Percentiles rank a stretch among this genome's conserved stretches.
These are phyloP conservation scores for Eupeodes luniger DNA, from an alignment of 2,888 invertebrate genomes.

Conservation along the genomic window DNA sequence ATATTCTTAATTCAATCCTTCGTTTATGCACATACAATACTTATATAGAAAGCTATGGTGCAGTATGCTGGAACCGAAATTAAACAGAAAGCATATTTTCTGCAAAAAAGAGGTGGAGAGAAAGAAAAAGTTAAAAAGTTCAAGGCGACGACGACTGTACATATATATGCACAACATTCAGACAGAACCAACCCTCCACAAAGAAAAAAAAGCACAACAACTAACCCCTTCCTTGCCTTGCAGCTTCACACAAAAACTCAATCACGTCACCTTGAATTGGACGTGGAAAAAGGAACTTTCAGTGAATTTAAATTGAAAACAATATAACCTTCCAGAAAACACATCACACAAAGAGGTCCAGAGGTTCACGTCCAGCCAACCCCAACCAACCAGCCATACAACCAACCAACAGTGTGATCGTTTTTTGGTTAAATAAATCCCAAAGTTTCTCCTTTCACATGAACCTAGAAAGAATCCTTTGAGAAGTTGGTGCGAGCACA, in stretches of 20 bases:
- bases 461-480: conserved; percentile 28
- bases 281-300: conserved; percentile 48
- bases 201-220: background rate
- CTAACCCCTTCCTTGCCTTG: background rate
- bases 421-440: conserved; percentile 30
- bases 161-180: conserved; percentile 11
- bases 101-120: background rate
- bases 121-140: conserved; percentile 58
- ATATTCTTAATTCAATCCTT: conserved; percentile 65
- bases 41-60: conserved; percentile 33
- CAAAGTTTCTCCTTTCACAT: conserved; percentile 29
- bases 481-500: conserved; percentile 22
- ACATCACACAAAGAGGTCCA: background rate
- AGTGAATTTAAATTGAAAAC: conserved; percentile 66
- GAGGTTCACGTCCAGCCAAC: background rate
- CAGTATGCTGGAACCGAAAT: conserved; percentile 31
- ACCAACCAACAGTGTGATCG: conserved; percentile 3
- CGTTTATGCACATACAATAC: no score
- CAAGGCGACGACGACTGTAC: conserved; percentile 36
- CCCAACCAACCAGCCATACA: background rate
- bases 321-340: conserved; percentile 36
- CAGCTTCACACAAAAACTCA: conserved; percentile 1
- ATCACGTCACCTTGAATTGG: conserved; percentile 57
- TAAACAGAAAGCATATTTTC: conserved; percentile 35
- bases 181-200: background rate